Conservation (phyloP, 2,797 vertebrate genomes). For the Halcyon chelicuti region DNA sequence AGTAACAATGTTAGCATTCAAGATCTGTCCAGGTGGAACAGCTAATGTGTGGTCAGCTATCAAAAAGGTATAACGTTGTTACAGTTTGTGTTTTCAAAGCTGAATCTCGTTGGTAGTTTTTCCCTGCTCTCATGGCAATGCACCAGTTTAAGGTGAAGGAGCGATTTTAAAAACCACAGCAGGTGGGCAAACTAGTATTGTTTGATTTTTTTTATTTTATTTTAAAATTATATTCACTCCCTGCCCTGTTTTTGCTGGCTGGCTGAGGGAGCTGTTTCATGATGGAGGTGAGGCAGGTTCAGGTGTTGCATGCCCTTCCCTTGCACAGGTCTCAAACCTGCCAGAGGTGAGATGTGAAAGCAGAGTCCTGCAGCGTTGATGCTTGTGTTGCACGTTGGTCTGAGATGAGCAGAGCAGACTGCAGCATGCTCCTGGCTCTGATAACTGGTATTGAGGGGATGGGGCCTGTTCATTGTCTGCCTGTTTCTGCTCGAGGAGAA, state of each 20-base stretch:
- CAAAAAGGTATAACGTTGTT: background rate
- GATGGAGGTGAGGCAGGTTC: background rate
- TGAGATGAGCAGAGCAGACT: background rate
- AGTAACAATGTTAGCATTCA: background rate
- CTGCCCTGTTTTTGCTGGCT: background rate
- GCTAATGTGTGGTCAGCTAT: background rate
- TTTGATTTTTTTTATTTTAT: background rate
- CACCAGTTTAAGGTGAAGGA: background rate
- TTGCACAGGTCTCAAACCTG: background rate
- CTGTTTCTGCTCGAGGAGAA: background rate
- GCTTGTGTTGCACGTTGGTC: background rate
- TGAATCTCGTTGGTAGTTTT: background rate
- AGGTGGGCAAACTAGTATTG: background rate
- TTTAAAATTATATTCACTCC: background rate
- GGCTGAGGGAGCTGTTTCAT: fast-evolving
- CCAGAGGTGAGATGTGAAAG: background rate
- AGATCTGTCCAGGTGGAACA: background rate
- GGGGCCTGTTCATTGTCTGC: background rate
- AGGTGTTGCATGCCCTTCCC: background rate
- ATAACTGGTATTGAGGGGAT: background rate
- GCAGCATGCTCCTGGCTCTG: background rate
- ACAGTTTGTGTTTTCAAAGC: background rate
- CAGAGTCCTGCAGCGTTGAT: background rate
- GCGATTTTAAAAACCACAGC: background rate
- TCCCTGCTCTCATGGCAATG: background rate